A percentile compares a stretch with the other conserved stretches of the same genome.
Evolutionary conservation across 2,113 vertebrate genomes (phyloP).

Genomic region (Ciconia stormi): DNA sequence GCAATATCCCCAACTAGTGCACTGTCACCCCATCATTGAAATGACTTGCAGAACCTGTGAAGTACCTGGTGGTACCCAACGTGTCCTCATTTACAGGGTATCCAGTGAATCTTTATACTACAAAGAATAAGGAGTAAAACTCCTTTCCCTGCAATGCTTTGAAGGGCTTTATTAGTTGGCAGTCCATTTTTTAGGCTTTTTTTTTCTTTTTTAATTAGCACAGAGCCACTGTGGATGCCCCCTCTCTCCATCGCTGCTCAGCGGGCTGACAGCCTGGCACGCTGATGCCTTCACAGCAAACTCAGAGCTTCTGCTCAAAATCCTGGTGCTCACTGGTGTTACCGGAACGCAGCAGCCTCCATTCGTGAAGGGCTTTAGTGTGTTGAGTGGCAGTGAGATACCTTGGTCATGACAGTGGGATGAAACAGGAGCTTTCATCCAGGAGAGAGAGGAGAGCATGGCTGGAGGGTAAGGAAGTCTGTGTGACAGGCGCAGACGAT

Average conservation of each 20-base stretch:
- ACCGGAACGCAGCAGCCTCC: not conserved
- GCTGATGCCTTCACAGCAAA: rapidly evolving
- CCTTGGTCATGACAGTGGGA: not conserved
- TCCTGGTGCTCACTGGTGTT: not conserved
- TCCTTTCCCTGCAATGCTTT: not conserved
- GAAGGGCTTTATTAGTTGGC: not conserved
- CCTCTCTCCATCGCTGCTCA: rapidly evolving
- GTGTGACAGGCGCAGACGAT: not conserved
- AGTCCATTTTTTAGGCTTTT: not conserved
- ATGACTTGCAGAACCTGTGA: not conserved
- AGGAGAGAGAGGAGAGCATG: not conserved
- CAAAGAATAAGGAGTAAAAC: not conserved
- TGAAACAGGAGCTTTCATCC: not conserved
- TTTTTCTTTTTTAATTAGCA: not conserved
- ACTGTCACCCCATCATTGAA: not conserved
- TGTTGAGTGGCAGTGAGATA: not conserved
- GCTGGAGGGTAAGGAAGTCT: not conserved
- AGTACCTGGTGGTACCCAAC: not conserved
- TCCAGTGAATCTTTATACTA: not conserved
- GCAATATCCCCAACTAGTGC: not conserved
- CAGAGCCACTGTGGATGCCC: not conserved
- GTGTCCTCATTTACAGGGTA: not conserved
- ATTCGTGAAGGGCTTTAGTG: not conserved
- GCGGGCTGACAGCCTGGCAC: not conserved
- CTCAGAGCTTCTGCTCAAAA: not conserved